A percentile compares a stretch with the other conserved stretches of the same genome.
Evolutionary conservation across 2,888 invertebrate genomes (phyloP).

Genomic region (Lepidonotus clava): DNA sequence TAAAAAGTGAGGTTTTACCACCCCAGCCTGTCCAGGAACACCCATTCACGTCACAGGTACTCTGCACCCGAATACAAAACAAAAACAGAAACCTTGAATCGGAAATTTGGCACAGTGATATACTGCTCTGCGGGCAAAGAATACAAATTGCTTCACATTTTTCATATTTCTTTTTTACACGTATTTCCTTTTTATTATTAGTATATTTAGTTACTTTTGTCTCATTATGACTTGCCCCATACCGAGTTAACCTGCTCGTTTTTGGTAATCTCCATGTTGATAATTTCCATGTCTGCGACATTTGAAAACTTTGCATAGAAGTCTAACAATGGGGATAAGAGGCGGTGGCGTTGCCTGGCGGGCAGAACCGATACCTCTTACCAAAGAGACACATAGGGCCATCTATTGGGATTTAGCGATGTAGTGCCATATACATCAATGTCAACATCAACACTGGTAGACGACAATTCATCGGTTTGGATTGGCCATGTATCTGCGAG

Average conservation of each 20-base stretch:
- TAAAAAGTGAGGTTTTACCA: background rate
- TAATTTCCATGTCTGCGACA: slow-evolving; percentile 29
- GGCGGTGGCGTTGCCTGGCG: too few relatives aligned
- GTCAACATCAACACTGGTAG: too few relatives aligned
- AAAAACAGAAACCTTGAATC: background rate
- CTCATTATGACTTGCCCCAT: background rate
- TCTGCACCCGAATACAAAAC: background rate
- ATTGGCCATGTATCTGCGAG: too few relatives aligned
- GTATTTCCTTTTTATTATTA: background rate
- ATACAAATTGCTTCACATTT: slow-evolving; percentile 36
- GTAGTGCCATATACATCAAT: too few relatives aligned
- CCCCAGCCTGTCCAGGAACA: background rate
- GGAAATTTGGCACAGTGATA: slow-evolving; percentile 15
- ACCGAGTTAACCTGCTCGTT: background rate
- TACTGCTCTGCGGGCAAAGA: background rate
- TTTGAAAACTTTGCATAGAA: slow-evolving; percentile 42
- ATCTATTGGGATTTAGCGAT: too few relatives aligned
- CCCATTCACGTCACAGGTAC: background rate
- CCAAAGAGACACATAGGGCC: too few relatives aligned
- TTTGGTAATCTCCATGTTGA: slow-evolving; percentile 14
- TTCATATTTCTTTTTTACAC: background rate
- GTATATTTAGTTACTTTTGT: background rate
- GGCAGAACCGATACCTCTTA: too few relatives aligned
- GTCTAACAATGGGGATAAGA: slow-evolving; percentile 18
- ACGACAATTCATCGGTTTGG: too few relatives aligned